Evolutionary conservation across 2,888 invertebrate species (phyloP).

Genomic region (Polia nebulosa): DNA sequence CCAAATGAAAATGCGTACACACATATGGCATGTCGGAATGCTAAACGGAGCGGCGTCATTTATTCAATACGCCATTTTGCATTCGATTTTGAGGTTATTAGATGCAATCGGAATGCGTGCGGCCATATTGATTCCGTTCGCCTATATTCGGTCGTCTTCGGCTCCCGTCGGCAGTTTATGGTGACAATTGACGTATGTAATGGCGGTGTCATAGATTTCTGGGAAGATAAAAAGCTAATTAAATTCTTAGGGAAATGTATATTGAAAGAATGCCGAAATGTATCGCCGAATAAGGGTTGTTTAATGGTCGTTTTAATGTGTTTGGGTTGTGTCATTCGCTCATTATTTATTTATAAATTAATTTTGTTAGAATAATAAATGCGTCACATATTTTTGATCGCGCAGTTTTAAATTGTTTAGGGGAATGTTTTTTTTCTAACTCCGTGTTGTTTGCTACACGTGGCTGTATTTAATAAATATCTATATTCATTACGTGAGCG

Average conservation of each 20-base stretch:
- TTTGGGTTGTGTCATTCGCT: slow-evolving; percentile 43
- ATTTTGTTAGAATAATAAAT: slow-evolving; percentile 47
- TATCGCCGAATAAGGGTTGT: slow-evolving; percentile 55
- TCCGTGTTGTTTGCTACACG: slow-evolving; percentile 6
- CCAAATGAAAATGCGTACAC: slow-evolving; percentile 90
- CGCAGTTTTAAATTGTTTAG: slow-evolving; percentile 30
- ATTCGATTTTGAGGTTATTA: slow-evolving; percentile 91
- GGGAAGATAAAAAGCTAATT: slow-evolving; percentile 79
- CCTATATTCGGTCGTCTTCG: slow-evolving; percentile 84
- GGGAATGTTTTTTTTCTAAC: slow-evolving; percentile 34
- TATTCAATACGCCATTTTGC: slow-evolving; percentile 90
- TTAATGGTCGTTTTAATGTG: slow-evolving; percentile 65
- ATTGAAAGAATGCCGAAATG: slow-evolving; percentile 69
- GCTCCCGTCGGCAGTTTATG: slow-evolving; percentile 78
- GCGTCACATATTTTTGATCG: slow-evolving; percentile 46
- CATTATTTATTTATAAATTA: slow-evolving; percentile 62
- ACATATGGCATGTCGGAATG: slow-evolving; percentile 90
- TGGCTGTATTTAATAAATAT: slow-evolving; percentile 48
- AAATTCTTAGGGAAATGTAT: slow-evolving; percentile 78
- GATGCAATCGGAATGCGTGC: slow-evolving; percentile 90
- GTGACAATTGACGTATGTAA: slow-evolving; percentile 84
- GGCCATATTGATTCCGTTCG: slow-evolving; percentile 85
- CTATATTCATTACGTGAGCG: slow-evolving; percentile 48
- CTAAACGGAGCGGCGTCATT: slow-evolving; percentile 89
- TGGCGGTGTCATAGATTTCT: slow-evolving; percentile 82